phyloP scores from a whole-genome alignment of 2,888 invertebrate genomes.

The Macrophya annulata region DNA sequence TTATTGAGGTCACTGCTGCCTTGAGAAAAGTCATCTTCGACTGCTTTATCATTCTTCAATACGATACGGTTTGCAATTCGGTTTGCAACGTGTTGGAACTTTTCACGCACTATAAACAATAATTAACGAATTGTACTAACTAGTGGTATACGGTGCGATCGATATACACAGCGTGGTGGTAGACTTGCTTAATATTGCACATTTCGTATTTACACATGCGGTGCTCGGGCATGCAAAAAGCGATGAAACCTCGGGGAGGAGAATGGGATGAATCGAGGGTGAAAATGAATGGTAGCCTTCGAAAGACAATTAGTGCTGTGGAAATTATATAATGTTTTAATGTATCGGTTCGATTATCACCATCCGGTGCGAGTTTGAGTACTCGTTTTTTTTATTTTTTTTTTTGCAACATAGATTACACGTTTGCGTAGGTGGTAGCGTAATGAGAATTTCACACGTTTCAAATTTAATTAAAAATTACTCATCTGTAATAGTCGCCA shows the following conservation, averaged over 20 bases:
- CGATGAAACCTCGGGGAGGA: constrained; percentile 1
- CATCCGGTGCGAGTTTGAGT: constrained; percentile 23
- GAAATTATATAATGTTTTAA: constrained; percentile 38
- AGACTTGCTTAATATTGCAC: constrained; percentile 14
- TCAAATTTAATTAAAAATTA: constrained; percentile 50
- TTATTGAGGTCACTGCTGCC: constrained; percentile 34
- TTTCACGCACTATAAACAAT: constrained; percentile 17
- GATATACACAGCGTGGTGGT: constrained; percentile 7
- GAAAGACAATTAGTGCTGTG: constrained; percentile 36
- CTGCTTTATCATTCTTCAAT: background rate
- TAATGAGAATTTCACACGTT: constrained; percentile 44
- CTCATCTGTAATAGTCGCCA: constrained; percentile 23
- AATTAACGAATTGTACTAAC: constrained; percentile 20
- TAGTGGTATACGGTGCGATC: constrained; percentile 15
- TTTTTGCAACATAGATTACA: constrained; percentile 21
- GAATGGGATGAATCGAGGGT: background rate
- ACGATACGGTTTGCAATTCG: constrained; percentile 41
- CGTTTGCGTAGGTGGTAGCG: constrained; percentile 23
- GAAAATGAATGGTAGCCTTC: constrained; percentile 21
- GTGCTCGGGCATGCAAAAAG: constrained; percentile 6
- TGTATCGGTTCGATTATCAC: constrained; percentile 44
- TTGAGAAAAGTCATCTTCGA: background rate
- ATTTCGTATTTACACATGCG: constrained; percentile 2
- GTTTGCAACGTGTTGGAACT: constrained; percentile 15
- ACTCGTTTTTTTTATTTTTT: background rate